Percentiles rank a stretch among this genome's conserved stretches.
phyloP scores from a whole-genome alignment of 2,113 vertebrate species.

The Prolemur simus region DNA sequence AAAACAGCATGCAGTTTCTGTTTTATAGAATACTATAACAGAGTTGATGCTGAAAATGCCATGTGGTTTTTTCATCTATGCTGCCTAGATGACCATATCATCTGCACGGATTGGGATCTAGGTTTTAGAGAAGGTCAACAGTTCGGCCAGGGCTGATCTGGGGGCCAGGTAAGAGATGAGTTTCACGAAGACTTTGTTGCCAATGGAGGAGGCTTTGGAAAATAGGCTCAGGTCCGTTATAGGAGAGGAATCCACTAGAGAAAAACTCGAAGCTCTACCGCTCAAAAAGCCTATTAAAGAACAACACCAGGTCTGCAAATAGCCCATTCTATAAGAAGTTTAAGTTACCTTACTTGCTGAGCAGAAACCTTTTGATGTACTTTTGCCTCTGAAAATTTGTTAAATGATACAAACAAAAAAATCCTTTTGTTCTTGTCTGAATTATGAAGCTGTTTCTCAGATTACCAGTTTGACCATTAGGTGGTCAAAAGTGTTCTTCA shows the following conservation, averaged over 20 bases:
- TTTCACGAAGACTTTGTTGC: conserved; percentile 85
- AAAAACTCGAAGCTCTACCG: background rate
- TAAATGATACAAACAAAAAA: conserved; percentile 9
- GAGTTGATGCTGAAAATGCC: conserved; percentile 84
- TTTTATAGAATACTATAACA: conserved; percentile 88
- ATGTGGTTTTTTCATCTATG: conserved; percentile 87
- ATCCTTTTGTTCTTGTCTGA: background rate
- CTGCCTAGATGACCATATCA: conserved; percentile 85
- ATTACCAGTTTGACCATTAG: background rate
- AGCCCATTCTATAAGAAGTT: background rate
- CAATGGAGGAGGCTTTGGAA: conserved; percentile 82
- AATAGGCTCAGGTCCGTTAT: background rate
- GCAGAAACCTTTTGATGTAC: background rate
- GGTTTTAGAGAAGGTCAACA: conserved; percentile 87
- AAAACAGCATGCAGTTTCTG: conserved; percentile 89
- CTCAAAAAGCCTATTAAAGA: conserved; percentile 22
- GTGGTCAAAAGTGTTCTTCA: conserved; percentile 5
- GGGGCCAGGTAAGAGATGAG: conserved; percentile 86
- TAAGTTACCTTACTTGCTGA: conserved; percentile 2
- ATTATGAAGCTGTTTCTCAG: conserved; percentile 1
- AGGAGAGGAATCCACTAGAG: background rate
- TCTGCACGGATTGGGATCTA: conserved; percentile 87
- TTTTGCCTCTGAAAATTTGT: conserved; percentile 42
- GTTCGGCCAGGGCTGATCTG: conserved; percentile 84
- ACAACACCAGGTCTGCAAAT: background rate